phyloP scores from a whole-genome alignment of 2,888 invertebrate species.

The Trachelus troglodyta region DNA sequence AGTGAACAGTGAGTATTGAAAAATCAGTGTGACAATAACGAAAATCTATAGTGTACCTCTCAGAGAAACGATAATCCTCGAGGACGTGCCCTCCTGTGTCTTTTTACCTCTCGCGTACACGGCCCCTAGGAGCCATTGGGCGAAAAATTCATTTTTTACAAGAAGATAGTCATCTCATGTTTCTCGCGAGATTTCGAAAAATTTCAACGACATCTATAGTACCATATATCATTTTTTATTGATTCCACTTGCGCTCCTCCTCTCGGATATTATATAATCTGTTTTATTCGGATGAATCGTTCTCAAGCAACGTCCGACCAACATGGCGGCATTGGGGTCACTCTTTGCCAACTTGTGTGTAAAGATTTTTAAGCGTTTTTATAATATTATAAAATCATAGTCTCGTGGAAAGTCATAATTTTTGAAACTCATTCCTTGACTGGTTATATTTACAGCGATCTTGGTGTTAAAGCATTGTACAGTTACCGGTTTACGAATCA shows the following conservation, averaged over 20 bases:
- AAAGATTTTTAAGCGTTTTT: background rate
- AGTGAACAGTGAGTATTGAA: constrained; percentile 68
- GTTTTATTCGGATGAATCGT: constrained; percentile 41
- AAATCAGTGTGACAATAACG: background rate
- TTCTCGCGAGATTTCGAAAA: background rate
- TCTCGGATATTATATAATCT: constrained; percentile 49
- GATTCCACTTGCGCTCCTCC: constrained; percentile 12
- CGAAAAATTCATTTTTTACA: background rate
- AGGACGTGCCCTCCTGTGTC: background rate
- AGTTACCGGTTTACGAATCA: background rate
- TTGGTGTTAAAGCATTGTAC: background rate
- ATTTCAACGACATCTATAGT: constrained; percentile 23
- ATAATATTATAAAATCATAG: background rate
- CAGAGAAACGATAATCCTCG: background rate
- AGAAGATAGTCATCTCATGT: background rate
- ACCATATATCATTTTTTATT: constrained; percentile 13
- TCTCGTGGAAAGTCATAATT: background rate
- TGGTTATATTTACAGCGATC: background rate
- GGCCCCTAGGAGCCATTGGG: background rate
- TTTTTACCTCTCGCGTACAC: constrained; percentile 7
- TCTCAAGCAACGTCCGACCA: constrained; percentile 39
- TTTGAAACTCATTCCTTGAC: background rate
- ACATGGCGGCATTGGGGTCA: constrained; percentile 50
- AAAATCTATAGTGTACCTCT: background rate
- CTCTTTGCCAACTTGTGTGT: background rate